Conservation (phyloP, 2,113 vertebrate species). For the Anhinga rufa region DNA sequence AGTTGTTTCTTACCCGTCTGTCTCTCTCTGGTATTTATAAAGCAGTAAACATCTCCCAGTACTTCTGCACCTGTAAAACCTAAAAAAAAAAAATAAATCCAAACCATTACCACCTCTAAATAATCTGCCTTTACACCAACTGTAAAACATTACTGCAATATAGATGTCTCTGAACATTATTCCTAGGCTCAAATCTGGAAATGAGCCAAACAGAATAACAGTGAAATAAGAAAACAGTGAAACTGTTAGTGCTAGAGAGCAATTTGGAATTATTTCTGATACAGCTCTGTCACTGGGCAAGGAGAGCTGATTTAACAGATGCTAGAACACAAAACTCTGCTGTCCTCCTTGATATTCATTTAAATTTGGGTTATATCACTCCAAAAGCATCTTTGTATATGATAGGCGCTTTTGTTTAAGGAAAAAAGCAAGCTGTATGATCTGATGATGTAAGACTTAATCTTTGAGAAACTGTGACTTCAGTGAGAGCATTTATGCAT, state of each 20-base stretch:
- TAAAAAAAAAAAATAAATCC: background rate
- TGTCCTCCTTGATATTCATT: background rate
- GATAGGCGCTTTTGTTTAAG: background rate
- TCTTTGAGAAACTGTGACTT: background rate
- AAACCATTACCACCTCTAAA: background rate
- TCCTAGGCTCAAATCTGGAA: background rate
- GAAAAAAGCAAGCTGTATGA: background rate
- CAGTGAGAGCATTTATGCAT: background rate
- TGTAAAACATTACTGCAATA: background rate
- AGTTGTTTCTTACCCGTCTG: background rate
- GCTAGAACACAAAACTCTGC: background rate
- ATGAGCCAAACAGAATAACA: background rate
- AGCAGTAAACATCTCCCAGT: background rate
- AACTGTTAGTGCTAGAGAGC: background rate
- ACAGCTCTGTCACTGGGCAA: background rate
- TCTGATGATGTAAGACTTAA: background rate
- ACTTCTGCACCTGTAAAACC: background rate
- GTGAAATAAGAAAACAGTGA: background rate
- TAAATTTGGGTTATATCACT: background rate
- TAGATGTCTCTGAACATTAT: background rate
- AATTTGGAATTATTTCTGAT: background rate
- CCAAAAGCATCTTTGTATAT: background rate
- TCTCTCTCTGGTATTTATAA: background rate
- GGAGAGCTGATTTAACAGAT: background rate
- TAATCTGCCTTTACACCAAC: background rate